Percentiles rank a stretch among this genome's conserved stretches.
Evolutionary conservation across 2,888 invertebrate species (phyloP).

Genomic region (Sarcophaga subvicina): DNA sequence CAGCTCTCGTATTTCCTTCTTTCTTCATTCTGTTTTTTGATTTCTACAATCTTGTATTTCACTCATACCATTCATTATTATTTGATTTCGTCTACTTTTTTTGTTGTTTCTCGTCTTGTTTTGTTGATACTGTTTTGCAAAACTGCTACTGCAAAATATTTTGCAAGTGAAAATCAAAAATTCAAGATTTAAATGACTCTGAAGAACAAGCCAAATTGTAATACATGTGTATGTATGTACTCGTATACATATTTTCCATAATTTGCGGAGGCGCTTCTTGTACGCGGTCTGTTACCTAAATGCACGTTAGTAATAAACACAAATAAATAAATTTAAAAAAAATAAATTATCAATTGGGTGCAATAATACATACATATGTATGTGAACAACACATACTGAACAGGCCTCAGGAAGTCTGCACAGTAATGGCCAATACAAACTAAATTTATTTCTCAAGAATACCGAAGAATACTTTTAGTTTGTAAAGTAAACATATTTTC

Average conservation of each 20-base stretch:
- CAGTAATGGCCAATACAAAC: too few relatives aligned
- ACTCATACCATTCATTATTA: slow-evolving; percentile 40
- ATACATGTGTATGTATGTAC: background rate
- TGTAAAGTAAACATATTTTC: too few relatives aligned
- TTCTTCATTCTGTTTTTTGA: slow-evolving; percentile 32
- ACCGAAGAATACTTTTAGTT: too few relatives aligned
- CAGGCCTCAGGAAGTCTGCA: too few relatives aligned
- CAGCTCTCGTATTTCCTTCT: slow-evolving; percentile 43
- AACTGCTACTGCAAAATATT: background rate
- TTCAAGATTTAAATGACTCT: slow-evolving; percentile 62
- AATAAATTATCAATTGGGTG: too few relatives aligned
- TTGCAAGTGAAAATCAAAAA: slow-evolving; percentile 31
- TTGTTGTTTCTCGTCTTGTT: slow-evolving; percentile 10
- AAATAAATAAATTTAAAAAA: too few relatives aligned
- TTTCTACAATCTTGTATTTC: slow-evolving; percentile 61
- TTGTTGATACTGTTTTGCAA: slow-evolving; percentile 47
- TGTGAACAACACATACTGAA: too few relatives aligned
- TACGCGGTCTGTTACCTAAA: background rate
- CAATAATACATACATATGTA: too few relatives aligned
- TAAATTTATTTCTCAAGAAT: too few relatives aligned
- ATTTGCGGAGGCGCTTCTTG: slow-evolving; percentile 57
- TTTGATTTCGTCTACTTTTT: background rate
- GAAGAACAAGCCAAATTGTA: slow-evolving; percentile 48
- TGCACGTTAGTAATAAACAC: too few relatives aligned
- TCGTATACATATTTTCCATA: slow-evolving; percentile 21